Evolutionary conservation across 2,797 vertebrate species (phyloP).

Genomic region (Alcedo quadribrachys): DNA sequence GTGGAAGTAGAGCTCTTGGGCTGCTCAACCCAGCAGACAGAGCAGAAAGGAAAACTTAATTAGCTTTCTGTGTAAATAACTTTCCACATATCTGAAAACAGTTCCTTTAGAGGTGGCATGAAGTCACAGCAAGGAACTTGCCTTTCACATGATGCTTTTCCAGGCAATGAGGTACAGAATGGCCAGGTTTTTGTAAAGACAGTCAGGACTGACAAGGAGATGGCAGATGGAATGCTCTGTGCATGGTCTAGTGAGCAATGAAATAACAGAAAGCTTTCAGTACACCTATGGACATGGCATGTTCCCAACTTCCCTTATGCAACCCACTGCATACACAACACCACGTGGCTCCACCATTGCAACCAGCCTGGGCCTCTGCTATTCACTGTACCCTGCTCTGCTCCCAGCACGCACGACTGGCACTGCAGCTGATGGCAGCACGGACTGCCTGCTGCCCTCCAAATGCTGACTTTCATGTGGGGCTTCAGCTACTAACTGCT

Average conservation of each 20-base stretch:
- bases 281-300: background rate
- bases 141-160: background rate
- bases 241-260: too few species aligned
- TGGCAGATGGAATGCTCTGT: fast-evolving
- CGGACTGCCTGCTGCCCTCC: background rate
- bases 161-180: background rate
- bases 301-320: background rate
- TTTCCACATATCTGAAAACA: background rate
- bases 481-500: background rate
- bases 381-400: background rate
- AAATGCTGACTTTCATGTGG: fast-evolving
- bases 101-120: background rate
- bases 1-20: background rate
- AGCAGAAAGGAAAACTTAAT: background rate
- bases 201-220: background rate
- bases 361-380: background rate
- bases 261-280: background rate
- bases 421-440: background rate
- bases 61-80: background rate
- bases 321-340: fast-evolving
- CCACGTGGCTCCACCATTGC: fast-evolving
- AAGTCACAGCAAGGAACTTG: background rate
- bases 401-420: fast-evolving
- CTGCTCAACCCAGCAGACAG: background rate
- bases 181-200: background rate